Percentiles rank a stretch among this genome's conserved stretches.
These are phyloP conservation scores for Lasioglossum villosulum DNA, from an alignment of 2,888 invertebrate species.

Conservation along the genomic window DNA sequence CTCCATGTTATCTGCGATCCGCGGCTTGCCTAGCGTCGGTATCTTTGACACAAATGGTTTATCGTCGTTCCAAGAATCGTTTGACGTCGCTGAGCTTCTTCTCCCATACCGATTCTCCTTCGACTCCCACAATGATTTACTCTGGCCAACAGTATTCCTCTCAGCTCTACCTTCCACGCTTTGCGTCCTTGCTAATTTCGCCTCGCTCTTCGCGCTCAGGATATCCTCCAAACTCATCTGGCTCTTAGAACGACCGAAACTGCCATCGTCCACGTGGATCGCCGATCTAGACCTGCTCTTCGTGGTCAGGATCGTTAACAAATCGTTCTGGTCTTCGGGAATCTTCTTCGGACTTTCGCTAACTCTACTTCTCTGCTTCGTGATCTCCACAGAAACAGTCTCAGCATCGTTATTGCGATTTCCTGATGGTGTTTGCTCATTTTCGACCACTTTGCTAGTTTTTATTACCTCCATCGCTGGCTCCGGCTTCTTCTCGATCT, in stretches of 20 bases:
- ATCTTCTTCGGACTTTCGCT: constrained; percentile 56
- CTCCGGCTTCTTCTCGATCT: constrained; percentile 41
- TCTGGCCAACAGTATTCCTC: constrained; percentile 19
- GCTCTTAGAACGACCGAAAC: constrained; percentile 75
- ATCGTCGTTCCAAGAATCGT: constrained; percentile 72
- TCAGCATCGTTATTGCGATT: constrained; percentile 44
- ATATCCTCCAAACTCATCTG: constrained; percentile 82
- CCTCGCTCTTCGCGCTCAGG: constrained; percentile 71
- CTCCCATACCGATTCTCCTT: constrained; percentile 57
- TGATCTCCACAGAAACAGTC: constrained; percentile 7
- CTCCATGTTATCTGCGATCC: constrained; percentile 58
- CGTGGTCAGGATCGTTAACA: constrained; percentile 79
- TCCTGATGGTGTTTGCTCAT: not conserved
- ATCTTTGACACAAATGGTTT: constrained; percentile 75
- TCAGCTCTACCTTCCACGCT: constrained; percentile 55
- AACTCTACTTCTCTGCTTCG: constrained; percentile 36
- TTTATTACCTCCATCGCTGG: not conserved
- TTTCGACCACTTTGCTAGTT: constrained; percentile 13
- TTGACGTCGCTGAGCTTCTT: constrained; percentile 51
- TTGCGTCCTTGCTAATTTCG: constrained; percentile 62
- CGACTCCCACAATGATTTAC: constrained; percentile 53
- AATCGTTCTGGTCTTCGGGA: constrained; percentile 72
- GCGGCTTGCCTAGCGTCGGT: constrained; percentile 71
- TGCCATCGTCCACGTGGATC: constrained; percentile 78
- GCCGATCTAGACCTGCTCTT: constrained; percentile 79